phyloP scores from a whole-genome alignment of 2,797 vertebrate genomes.

The Orestias chungarensis region DNA sequence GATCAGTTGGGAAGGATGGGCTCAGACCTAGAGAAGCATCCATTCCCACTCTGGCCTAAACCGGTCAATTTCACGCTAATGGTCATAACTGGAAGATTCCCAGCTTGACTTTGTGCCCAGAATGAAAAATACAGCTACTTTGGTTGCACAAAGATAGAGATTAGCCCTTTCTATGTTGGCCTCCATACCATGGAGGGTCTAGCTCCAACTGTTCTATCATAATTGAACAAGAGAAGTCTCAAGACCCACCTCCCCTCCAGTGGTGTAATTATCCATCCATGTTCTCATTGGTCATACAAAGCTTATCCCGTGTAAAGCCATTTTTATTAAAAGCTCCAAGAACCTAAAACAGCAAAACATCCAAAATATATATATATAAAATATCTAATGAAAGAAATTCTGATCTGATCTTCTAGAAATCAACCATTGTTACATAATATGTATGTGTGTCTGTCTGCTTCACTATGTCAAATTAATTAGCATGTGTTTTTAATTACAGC shows the following conservation, averaged over 20 bases:
- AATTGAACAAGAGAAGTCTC: not conserved
- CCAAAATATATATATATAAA: not conserved
- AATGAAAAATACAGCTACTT: not conserved
- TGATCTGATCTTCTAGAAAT: not conserved
- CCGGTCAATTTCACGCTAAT: not conserved
- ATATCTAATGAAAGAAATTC: not conserved
- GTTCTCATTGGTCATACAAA: not conserved
- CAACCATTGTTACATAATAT: not conserved
- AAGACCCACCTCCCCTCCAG: too few relatives aligned
- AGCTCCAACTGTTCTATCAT: not conserved
- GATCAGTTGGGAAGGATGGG: too few relatives aligned
- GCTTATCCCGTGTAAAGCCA: not conserved
- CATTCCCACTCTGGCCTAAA: not conserved
- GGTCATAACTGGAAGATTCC: too few relatives aligned
- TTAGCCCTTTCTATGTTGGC: not conserved
- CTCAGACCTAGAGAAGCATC: too few relatives aligned
- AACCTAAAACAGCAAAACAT: not conserved
- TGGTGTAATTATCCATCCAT: too few relatives aligned
- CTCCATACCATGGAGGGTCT: not conserved
- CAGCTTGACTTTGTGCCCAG: not conserved
- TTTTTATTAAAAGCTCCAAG: not conserved
- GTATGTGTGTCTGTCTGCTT: not conserved
- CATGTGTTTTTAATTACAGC: slow-evolving; percentile 79
- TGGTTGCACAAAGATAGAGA: not conserved
- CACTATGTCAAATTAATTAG: slow-evolving; percentile 57